Evolutionary conservation across 2,888 invertebrate species (phyloP).

Genomic region (Cheilosia scutellata): DNA sequence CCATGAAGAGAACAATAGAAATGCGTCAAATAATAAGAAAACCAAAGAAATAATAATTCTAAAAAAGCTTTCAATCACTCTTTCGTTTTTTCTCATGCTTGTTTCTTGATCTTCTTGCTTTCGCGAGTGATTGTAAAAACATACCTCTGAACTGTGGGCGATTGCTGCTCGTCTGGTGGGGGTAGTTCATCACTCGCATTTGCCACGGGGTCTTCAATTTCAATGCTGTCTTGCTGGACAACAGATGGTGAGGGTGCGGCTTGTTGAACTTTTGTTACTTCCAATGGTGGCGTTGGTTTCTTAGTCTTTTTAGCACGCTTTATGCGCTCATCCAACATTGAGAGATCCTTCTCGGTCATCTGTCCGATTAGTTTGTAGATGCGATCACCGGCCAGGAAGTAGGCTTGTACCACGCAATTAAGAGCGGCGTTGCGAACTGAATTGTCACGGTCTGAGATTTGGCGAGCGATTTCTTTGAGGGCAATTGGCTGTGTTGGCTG

Average conservation of each 20-base stretch:
- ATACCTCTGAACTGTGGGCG: slow-evolving; percentile 76
- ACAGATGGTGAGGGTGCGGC: slow-evolving; percentile 78
- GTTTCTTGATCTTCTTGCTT: slow-evolving; percentile 21
- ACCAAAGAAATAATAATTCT: slow-evolving; percentile 73
- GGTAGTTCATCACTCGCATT: slow-evolving; percentile 83
- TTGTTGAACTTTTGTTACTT: slow-evolving; percentile 84
- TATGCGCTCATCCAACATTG: slow-evolving; percentile 97
- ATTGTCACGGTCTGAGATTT: slow-evolving; percentile 98
- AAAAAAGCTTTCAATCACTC: slow-evolving; percentile 68
- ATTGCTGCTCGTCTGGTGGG: slow-evolving; percentile 81
- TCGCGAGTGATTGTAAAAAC: slow-evolving; percentile 8
- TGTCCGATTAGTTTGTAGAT: slow-evolving; percentile 96
- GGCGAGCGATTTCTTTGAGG: slow-evolving; percentile 93
- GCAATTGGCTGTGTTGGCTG: slow-evolving; percentile 92
- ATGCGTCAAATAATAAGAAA: slow-evolving; percentile 57
- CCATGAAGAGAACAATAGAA: slow-evolving; percentile 77
- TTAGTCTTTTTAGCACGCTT: slow-evolving; percentile 92
- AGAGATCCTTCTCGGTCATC: slow-evolving; percentile 97
- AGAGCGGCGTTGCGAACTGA: slow-evolving; percentile 97
- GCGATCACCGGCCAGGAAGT: slow-evolving; percentile 94
- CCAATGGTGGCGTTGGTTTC: slow-evolving; percentile 81
- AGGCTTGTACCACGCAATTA: slow-evolving; percentile 96
- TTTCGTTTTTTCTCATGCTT: slow-evolving; percentile 56
- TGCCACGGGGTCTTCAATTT: slow-evolving; percentile 83
- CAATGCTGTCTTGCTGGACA: slow-evolving; percentile 82